Evolutionary conservation across 2,888 invertebrate genomes (phyloP).

Genomic region (Callosobruchus maculatus): DNA sequence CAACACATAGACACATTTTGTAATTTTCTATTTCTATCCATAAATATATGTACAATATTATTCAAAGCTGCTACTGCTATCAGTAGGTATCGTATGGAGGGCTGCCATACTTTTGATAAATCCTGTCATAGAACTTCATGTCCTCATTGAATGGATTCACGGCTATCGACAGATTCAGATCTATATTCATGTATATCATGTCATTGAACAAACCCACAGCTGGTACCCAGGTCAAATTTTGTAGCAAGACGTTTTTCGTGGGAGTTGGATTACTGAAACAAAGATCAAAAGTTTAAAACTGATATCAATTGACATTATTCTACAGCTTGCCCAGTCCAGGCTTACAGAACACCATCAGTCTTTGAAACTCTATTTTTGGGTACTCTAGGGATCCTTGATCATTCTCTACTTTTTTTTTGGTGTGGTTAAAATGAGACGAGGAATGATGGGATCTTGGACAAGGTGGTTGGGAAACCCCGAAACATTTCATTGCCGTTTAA

Average conservation of each 20-base stretch:
- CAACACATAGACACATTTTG: neutral
- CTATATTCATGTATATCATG: constrained; percentile 14
- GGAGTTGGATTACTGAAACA: constrained; percentile 22
- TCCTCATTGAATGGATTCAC: constrained; percentile 19
- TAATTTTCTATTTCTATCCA: neutral
- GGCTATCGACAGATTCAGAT: constrained; percentile 4
- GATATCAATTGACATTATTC: no score
- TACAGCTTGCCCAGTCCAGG: no score
- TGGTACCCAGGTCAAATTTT: constrained; percentile 16
- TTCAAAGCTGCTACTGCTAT: neutral
- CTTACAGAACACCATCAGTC: no score
- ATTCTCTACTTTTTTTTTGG: no score
- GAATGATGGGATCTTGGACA: no score
- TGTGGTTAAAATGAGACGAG: no score
- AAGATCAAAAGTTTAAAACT: neutral
- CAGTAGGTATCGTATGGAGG: constrained; percentile 26
- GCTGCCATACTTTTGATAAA: constrained; percentile 23
- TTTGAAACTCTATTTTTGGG: no score
- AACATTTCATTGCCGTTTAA: no score
- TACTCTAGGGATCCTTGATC: no score
- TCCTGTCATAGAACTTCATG: constrained; percentile 24
- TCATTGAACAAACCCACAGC: constrained; percentile 2
- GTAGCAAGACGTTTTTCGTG: constrained; percentile 10
- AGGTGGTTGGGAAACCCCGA: no score
- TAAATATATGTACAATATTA: neutral